Conservation (phyloP, 2,888 invertebrate species). For the Oligia fasciuncula region DNA sequence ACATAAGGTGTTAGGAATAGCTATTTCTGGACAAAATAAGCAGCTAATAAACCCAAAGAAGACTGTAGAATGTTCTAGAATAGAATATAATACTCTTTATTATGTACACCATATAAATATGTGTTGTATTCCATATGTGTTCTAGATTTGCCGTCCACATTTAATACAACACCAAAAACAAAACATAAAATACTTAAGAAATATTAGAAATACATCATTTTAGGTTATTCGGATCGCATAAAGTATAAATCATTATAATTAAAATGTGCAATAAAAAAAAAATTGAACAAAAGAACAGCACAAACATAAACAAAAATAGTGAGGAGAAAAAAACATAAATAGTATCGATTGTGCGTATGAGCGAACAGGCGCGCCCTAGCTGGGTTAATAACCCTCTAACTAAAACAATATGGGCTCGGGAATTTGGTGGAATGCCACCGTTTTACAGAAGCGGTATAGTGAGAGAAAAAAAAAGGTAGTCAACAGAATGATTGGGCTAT, state of each 20-base stretch:
- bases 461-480: conserved; percentile 52
- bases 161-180: not conserved
- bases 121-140: too few species aligned
- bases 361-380: conserved; percentile 70
- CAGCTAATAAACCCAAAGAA: not conserved
- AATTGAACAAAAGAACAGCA: not conserved
- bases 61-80: not conserved
- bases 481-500: not conserved
- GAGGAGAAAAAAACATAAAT: conserved; percentile 37
- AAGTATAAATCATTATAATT: not conserved
- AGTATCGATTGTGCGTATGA: conserved; percentile 59
- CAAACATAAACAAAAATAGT: conserved; percentile 30
- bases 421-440: conserved; percentile 83
- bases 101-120: too few species aligned
- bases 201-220: not conserved
- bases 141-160: not conserved
- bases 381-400: conserved; percentile 85
- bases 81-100: too few species aligned
- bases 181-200: too few species aligned
- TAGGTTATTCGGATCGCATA: not conserved
- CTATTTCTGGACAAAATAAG: not conserved
- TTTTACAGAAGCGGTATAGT: conserved; percentile 62
- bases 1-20: not conserved
- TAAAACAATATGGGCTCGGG: conserved; percentile 88
- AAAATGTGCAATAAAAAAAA: not conserved